Conservation (phyloP, 2,888 invertebrate genomes). For the Agonopterix arenella region DNA sequence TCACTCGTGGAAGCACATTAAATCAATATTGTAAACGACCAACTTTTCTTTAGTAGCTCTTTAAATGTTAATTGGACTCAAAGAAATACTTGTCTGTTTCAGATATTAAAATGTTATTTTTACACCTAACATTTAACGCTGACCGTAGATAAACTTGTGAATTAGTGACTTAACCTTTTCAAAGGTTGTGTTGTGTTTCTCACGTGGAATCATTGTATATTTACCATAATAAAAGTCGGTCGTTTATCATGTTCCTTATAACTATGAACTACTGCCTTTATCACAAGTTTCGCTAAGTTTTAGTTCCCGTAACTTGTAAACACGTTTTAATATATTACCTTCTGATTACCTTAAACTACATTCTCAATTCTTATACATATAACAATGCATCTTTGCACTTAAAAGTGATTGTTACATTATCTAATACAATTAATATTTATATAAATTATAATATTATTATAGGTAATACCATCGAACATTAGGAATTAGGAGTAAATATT, state of each 20-base stretch:
- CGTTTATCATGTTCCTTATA: conserved; percentile 24
- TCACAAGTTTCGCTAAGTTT: conserved; percentile 26
- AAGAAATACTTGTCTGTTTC: too few species aligned
- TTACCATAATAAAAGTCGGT: conserved; percentile 11
- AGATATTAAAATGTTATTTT: too few species aligned
- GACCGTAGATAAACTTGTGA: too few species aligned
- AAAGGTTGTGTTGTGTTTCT: too few species aligned
- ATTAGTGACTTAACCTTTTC: too few species aligned
- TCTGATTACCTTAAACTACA: neutral
- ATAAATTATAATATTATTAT: conserved; percentile 2
- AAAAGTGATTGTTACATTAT: neutral
- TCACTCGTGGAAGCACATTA: conserved; percentile 60
- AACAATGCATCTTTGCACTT: too few species aligned
- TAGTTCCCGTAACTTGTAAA: conserved; percentile 5
- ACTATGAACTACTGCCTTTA: conserved; percentile 25
- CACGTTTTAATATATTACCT: conserved; percentile 1
- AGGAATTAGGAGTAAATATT: conserved; percentile 8
- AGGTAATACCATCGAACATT: conserved; percentile 1
- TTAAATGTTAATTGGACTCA: too few species aligned
- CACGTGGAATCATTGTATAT: too few species aligned
- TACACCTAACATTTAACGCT: too few species aligned
- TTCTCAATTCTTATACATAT: neutral
- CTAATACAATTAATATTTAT: conserved; percentile 3
- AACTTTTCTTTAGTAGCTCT: conserved; percentile 16
- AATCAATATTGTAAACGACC: conserved; percentile 35